Evolutionary conservation across 2,113 vertebrate genomes (phyloP).

Genomic region (Ptychochromis oligacanthus): DNA sequence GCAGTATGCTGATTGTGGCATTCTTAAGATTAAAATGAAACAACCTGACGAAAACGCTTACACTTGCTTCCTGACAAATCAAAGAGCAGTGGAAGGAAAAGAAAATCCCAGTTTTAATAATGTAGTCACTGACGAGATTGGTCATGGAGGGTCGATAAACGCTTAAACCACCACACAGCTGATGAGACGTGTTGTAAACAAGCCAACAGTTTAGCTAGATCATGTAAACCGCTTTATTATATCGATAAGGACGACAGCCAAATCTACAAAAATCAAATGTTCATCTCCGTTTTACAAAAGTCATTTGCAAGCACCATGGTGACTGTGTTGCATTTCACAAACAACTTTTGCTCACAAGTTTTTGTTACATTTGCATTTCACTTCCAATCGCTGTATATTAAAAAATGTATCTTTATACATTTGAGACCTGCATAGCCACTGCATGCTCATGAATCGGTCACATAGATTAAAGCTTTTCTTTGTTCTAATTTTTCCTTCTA

Average conservation of each 20-base stretch:
- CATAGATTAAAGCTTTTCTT: background rate
- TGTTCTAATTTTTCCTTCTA: accelerated
- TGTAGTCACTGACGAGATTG: background rate
- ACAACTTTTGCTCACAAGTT: background rate
- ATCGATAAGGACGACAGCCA: background rate
- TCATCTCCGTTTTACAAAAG: background rate
- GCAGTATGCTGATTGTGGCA: constrained; percentile 55
- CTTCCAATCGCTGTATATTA: background rate
- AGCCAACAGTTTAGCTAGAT: constrained; percentile 12
- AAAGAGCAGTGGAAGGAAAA: background rate
- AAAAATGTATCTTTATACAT: background rate
- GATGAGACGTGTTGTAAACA: background rate
- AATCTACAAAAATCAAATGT: background rate
- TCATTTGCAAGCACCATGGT: background rate
- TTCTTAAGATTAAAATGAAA: constrained; percentile 45
- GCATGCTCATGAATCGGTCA: too few relatives aligned
- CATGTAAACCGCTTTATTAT: constrained; percentile 3
- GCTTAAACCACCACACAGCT: background rate
- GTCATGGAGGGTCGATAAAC: background rate
- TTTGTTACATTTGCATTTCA: background rate
- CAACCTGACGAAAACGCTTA: constrained; percentile 38
- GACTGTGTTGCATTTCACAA: background rate
- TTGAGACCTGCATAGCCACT: background rate
- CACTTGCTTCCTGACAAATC: constrained; percentile 26
- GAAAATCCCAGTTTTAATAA: constrained; percentile 33